Evolutionary conservation across 2,113 vertebrate genomes (phyloP).

Genomic region (Psephotus haematonotus): DNA sequence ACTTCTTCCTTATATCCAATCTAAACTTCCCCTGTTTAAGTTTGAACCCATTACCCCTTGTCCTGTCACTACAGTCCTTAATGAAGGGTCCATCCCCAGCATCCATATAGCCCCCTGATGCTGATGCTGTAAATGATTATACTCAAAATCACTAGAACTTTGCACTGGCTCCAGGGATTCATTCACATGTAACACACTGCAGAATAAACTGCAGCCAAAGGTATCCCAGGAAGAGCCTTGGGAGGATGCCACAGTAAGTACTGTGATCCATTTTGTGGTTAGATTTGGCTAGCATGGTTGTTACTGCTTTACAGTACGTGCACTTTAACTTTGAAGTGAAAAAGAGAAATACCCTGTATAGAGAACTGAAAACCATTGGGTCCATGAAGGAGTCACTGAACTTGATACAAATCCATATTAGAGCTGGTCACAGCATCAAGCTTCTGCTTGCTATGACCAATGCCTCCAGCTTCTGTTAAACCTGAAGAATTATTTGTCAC

Average conservation of each 20-base stretch:
- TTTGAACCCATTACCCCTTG: too few relatives aligned
- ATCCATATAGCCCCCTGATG: too few relatives aligned
- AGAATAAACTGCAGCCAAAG: background rate
- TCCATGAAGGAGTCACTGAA: background rate
- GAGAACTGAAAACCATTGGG: background rate
- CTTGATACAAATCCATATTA: background rate
- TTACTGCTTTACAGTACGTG: background rate
- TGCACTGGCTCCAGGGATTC: background rate
- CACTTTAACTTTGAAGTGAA: background rate
- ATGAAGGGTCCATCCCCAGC: too few relatives aligned
- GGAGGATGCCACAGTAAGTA: background rate
- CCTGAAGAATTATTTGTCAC: background rate
- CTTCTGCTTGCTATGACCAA: accelerated
- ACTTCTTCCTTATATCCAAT: background rate
- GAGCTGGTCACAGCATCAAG: background rate
- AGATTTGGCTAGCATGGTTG: background rate
- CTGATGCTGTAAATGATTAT: background rate
- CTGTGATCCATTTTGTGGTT: background rate
- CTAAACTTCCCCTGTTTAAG: too few relatives aligned
- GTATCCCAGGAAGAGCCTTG: background rate
- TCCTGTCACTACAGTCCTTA: too few relatives aligned
- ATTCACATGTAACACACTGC: background rate
- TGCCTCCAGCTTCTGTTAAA: background rate
- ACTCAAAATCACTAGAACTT: background rate
- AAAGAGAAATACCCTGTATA: background rate